These are phyloP conservation scores for Sciaenops ocellatus DNA, from an alignment of 2,797 vertebrate species.

Conservation along the genomic window DNA sequence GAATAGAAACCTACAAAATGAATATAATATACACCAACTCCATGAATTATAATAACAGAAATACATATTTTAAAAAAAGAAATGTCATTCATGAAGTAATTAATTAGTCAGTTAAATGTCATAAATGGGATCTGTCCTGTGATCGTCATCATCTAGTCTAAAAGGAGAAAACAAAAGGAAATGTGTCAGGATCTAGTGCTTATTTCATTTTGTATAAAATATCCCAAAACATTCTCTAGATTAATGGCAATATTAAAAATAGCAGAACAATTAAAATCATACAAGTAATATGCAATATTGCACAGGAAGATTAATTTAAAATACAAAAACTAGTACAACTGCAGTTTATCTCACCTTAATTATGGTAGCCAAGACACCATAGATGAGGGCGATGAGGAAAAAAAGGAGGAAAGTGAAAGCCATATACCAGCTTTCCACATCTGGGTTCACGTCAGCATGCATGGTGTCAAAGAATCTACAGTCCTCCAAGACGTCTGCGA, in stretches of 20 bases:
- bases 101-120: too few species aligned
- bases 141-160: conserved; percentile 61
- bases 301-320: not conserved
- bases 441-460: conserved; percentile 50
- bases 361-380: conserved; percentile 68
- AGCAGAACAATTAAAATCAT: not conserved
- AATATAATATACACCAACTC: not conserved
- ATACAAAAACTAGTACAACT: not conserved
- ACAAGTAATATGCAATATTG: too few species aligned
- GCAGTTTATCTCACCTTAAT: conserved; percentile 73
- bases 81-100: too few species aligned
- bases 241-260: not conserved
- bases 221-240: not conserved
- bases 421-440: conserved; percentile 74
- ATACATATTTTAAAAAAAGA: not conserved
- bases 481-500: conserved; percentile 63
- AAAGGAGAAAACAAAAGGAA: conserved; percentile 7
- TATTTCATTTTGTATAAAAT: not conserved
- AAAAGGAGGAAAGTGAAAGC: conserved; percentile 71
- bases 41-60: not conserved
- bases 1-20: not conserved
- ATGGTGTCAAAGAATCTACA: conserved; percentile 64
- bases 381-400: conserved; percentile 76
- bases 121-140: not conserved
- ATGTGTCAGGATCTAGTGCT: not conserved